Percentiles rank a stretch among this genome's conserved stretches.
phyloP scores from a whole-genome alignment of 2,797 vertebrate species.

The Poecile montanus region DNA sequence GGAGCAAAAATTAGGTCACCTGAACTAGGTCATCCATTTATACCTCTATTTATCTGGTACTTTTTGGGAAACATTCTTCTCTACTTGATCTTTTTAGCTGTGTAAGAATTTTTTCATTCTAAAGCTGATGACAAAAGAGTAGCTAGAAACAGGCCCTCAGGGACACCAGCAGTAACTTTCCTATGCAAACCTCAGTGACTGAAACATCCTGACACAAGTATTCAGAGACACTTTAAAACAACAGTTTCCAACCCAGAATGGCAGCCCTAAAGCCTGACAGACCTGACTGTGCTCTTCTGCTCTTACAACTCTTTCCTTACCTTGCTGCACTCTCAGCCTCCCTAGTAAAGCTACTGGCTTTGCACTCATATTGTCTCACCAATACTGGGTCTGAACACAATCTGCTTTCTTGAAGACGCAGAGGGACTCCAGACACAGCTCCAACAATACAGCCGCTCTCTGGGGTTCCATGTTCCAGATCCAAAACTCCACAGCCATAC shows the following conservation, averaged over 20 bases:
- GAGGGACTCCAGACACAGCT: neutral
- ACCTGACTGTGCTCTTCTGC: neutral
- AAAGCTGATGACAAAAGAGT: neutral
- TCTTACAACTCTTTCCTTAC: neutral
- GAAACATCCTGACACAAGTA: neutral
- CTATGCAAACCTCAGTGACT: neutral
- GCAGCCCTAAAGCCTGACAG: neutral
- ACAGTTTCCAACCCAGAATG: neutral
- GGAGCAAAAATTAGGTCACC: slow-evolving; percentile 28
- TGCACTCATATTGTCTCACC: neutral
- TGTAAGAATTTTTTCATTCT: neutral
- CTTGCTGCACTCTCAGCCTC: neutral
- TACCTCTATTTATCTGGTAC: slow-evolving; percentile 12
- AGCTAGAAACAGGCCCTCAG: neutral
- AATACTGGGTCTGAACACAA: neutral
- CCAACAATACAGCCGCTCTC: neutral
- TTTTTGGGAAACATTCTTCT: slow-evolving; percentile 33
- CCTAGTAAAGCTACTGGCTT: neutral
- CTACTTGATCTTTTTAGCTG: neutral
- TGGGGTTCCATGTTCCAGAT: neutral
- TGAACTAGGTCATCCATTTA: slow-evolving; percentile 54
- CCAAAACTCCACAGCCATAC: neutral
- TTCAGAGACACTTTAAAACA: neutral
- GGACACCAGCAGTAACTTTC: neutral
- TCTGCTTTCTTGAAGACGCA: neutral